Evolutionary conservation across 2,888 invertebrate species (phyloP).

Genomic region (Acleris laterana): DNA sequence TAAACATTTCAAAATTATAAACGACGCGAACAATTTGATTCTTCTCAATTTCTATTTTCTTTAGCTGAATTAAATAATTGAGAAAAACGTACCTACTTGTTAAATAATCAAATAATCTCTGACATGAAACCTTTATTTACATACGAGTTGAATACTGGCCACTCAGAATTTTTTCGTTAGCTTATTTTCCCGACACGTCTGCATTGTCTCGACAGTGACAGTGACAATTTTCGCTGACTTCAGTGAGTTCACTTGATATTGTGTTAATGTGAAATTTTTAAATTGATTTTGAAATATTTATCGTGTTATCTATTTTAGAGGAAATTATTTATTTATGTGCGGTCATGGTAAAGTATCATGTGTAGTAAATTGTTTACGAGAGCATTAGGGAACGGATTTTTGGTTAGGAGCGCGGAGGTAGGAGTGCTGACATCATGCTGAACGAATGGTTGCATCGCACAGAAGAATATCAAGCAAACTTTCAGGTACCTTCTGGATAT

Average conservation of each 20-base stretch:
- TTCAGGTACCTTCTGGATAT: conserved; percentile 62
- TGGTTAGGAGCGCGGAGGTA: conserved; percentile 62
- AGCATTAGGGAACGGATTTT: conserved; percentile 57
- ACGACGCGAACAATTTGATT: too few species aligned
- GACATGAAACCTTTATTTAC: not conserved
- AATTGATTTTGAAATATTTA: conserved; percentile 79
- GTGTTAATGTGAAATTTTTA: conserved; percentile 75
- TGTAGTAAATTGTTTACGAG: conserved; percentile 68
- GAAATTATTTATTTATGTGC: conserved; percentile 77
- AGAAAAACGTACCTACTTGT: not conserved
- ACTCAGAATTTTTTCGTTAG: conserved; percentile 16
- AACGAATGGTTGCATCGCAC: conserved; percentile 79
- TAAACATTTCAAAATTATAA: too few species aligned
- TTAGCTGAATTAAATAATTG: too few species aligned
- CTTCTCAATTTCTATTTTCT: too few species aligned
- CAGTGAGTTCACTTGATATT: conserved; percentile 67
- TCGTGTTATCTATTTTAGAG: conserved; percentile 80
- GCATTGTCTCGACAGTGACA: conserved; percentile 46
- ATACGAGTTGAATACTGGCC: conserved; percentile 14
- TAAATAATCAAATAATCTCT: not conserved
- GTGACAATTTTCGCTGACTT: conserved; percentile 54
- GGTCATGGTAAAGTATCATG: conserved; percentile 80
- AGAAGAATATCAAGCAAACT: conserved; percentile 64
- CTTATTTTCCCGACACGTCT: conserved; percentile 21
- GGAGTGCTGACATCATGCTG: conserved; percentile 75